phyloP scores from a whole-genome alignment of 2,888 invertebrate genomes.

The Dexiosoma caninum region DNA sequence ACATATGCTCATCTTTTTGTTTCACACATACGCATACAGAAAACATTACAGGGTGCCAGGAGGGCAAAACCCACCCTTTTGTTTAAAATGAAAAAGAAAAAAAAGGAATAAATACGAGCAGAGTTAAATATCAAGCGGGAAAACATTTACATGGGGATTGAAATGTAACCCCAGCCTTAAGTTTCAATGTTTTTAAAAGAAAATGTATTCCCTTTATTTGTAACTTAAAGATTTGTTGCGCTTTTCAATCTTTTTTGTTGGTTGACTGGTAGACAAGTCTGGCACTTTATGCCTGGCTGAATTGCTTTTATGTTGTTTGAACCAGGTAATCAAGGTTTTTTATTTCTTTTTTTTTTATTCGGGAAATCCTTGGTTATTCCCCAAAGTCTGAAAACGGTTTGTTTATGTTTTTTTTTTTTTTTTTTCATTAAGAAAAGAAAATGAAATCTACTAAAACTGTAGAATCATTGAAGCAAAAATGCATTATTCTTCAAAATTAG shows the following conservation, averaged over 20 bases:
- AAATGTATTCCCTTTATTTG: too few species aligned
- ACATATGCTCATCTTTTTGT: conserved; percentile 59
- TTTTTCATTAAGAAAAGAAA: conserved; percentile 26
- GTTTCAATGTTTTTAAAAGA: too few species aligned
- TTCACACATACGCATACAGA: neutral
- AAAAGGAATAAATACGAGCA: conserved; percentile 1
- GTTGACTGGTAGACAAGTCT: neutral
- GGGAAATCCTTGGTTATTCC: conserved; percentile 61
- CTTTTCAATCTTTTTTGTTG: too few species aligned
- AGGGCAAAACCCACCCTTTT: conserved; percentile 26
- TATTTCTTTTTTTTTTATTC: conserved; percentile 8
- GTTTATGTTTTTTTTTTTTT: too few species aligned
- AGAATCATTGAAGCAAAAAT: conserved; percentile 63
- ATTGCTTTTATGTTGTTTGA: conserved; percentile 34
- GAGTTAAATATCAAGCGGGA: too few species aligned
- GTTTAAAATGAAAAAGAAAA: neutral
- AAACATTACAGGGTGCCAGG: neutral
- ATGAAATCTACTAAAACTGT: conserved; percentile 23
- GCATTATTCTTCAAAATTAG: conserved; percentile 46
- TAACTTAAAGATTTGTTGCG: conserved; percentile 57
- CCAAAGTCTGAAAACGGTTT: neutral
- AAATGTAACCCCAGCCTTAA: neutral
- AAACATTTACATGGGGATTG: conserved; percentile 44
- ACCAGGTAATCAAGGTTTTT: conserved; percentile 45
- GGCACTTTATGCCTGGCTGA: conserved; percentile 15